phyloP scores from a whole-genome alignment of 2,113 vertebrate species.

The Tupaia chinensis region DNA sequence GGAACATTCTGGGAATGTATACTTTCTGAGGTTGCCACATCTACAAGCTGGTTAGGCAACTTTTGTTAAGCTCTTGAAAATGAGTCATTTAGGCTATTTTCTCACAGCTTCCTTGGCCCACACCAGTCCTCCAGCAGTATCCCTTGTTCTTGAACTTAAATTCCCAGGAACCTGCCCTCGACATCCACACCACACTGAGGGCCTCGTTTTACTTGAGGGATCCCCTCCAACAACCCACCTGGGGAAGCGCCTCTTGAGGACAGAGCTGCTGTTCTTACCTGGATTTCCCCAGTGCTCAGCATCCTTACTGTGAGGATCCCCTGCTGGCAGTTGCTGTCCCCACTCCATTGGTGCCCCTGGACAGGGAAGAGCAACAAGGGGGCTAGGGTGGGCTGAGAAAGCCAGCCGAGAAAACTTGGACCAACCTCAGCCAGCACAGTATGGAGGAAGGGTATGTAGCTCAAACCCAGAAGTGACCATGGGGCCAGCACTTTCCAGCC shows the following conservation, averaged over 20 bases:
- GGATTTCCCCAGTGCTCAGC: no score
- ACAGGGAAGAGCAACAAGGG: not conserved
- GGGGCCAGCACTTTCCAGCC: not conserved
- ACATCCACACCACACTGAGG: not conserved
- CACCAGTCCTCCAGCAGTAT: not conserved
- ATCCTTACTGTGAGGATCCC: not conserved
- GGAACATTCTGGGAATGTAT: no score
- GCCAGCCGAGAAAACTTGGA: no score
- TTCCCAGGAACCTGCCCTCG: not conserved
- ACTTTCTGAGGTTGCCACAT: no score
- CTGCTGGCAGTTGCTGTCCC: not conserved
- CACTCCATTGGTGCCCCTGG: fast-evolving
- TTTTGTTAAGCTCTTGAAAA: no score
- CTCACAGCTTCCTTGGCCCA: not conserved
- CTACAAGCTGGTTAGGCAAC: no score
- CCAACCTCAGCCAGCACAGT: not conserved
- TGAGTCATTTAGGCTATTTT: no score
- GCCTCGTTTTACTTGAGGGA: not conserved
- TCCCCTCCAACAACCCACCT: not conserved
- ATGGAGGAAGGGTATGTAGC: not conserved
- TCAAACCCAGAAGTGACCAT: not conserved
- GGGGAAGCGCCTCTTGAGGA: not conserved
- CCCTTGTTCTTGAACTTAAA: not conserved
- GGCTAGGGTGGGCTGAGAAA: not conserved
- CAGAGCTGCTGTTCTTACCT: not conserved